These are phyloP conservation scores for Cygnus atratus DNA, from an alignment of 2,113 vertebrate species.

Conservation along the genomic window DNA sequence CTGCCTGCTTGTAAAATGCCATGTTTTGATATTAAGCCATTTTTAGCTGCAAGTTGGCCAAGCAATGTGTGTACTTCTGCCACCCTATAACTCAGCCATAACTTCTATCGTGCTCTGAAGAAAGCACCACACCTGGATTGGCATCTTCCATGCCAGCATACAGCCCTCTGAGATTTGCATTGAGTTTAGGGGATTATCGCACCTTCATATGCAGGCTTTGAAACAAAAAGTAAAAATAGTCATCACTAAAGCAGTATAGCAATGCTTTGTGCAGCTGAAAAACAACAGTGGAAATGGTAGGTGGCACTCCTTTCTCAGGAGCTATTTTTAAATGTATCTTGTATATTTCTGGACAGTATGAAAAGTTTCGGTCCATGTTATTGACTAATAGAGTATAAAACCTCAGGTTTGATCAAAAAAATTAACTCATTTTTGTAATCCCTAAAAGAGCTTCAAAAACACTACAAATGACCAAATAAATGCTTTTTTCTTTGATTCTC, in stretches of 20 bases:
- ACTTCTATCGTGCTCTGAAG: constrained; percentile 58
- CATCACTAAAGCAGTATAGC: not conserved
- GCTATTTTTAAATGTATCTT: not conserved
- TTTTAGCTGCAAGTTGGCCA: constrained; percentile 56
- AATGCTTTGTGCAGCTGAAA: constrained; percentile 9
- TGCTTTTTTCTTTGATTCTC: not conserved
- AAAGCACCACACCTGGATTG: constrained; percentile 59
- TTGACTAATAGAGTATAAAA: not conserved
- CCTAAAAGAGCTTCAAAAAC: not conserved
- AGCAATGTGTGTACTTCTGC: constrained; percentile 34
- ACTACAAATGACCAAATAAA: not conserved
- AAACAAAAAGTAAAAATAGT: constrained; percentile 18
- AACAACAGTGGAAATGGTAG: constrained; percentile 1
- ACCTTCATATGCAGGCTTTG: constrained; percentile 46
- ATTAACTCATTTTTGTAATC: not conserved
- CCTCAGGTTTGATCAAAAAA: not conserved
- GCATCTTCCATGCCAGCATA: constrained; percentile 36
- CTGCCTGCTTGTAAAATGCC: constrained; percentile 31
- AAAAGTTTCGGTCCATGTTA: not conserved
- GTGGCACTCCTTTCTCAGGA: not conserved
- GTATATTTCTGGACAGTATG: not conserved
- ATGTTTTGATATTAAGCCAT: constrained; percentile 17
- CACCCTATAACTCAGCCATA: constrained; percentile 65
- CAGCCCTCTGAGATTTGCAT: constrained; percentile 41
- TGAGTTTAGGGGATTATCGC: constrained; percentile 36